Evolutionary conservation across 2,888 invertebrate species (phyloP).

Genomic region (Calliphora vomitoria): DNA sequence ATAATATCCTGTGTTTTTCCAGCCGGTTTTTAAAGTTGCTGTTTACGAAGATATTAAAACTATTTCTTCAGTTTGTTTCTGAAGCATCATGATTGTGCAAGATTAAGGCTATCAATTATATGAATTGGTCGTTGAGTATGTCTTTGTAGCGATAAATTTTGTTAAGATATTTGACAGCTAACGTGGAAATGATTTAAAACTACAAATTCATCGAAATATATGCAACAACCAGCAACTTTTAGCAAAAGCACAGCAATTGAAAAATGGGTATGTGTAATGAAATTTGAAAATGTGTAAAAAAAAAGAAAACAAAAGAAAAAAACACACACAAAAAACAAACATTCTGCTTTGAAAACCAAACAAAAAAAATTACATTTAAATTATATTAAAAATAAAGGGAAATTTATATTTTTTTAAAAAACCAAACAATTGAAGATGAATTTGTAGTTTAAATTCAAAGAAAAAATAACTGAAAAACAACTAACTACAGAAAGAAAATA

Average conservation of each 20-base stretch:
- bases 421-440: conserved; percentile 71
- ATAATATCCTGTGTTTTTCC: no score
- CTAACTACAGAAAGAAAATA: conserved; percentile 64
- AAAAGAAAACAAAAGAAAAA: conserved; percentile 24
- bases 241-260: background rate
- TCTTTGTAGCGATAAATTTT: no score
- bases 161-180: background rate
- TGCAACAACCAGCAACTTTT: conserved; percentile 36
- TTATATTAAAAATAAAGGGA: conserved; percentile 23
- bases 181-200: conserved; percentile 48
- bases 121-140: no score
- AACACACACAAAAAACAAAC: conserved; percentile 11
- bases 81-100: no score
- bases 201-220: conserved; percentile 68
- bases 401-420: conserved; percentile 40
- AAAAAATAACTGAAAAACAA: conserved; percentile 52
- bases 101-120: no score
- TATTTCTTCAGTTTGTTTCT: no score
- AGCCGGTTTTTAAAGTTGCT: no score
- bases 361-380: background rate
- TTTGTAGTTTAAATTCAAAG: conserved; percentile 68
- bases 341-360: background rate
- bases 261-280: background rate
- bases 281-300: conserved; percentile 5
- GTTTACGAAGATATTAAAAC: no score